Evolutionary conservation across 1,140 invertebrate species (phyloP).

Genomic region (Drosophila ogumai): DNA sequence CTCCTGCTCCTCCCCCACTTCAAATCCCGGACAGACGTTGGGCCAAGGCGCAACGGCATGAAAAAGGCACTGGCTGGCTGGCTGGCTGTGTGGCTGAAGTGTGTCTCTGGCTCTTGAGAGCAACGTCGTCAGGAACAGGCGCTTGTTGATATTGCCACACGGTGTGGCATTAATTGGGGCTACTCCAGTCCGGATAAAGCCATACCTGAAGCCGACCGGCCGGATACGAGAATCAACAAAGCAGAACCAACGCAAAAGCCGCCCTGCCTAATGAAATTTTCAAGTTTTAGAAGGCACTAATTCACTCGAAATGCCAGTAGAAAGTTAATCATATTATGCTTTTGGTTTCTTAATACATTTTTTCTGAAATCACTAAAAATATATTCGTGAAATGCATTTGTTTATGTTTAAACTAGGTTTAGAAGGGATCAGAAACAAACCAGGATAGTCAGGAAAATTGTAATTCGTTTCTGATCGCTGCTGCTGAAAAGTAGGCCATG

Average conservation of each 20-base stretch:
- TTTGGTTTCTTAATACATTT: neutral
- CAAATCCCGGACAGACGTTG: conserved; percentile 36
- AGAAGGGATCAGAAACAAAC: neutral
- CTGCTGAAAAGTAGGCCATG: neutral
- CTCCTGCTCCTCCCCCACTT: neutral
- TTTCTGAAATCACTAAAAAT: neutral
- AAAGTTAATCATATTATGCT: neutral
- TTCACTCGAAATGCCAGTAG: conserved; percentile 1
- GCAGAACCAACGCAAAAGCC: conserved; percentile 13
- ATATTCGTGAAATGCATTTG: neutral
- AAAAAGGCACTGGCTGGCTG: conserved; percentile 46
- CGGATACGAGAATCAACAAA: conserved; percentile 26
- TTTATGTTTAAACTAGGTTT: no score
- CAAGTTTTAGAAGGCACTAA: conserved; percentile 10
- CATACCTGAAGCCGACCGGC: conserved; percentile 33
- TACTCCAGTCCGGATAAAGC: conserved; percentile 50
- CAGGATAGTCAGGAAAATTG: neutral
- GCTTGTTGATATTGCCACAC: conserved; percentile 80
- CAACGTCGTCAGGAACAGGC: conserved; percentile 68
- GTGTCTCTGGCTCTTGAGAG: conserved; percentile 55
- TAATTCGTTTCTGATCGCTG: neutral
- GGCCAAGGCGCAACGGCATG: conserved; percentile 55
- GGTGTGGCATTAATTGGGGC: conserved; percentile 53
- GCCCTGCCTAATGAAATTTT: conserved; percentile 3
- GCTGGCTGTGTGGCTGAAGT: conserved; percentile 66